These are phyloP conservation scores for Incurvaria masculella DNA, from an alignment of 2,888 invertebrate species.

Conservation along the genomic window DNA sequence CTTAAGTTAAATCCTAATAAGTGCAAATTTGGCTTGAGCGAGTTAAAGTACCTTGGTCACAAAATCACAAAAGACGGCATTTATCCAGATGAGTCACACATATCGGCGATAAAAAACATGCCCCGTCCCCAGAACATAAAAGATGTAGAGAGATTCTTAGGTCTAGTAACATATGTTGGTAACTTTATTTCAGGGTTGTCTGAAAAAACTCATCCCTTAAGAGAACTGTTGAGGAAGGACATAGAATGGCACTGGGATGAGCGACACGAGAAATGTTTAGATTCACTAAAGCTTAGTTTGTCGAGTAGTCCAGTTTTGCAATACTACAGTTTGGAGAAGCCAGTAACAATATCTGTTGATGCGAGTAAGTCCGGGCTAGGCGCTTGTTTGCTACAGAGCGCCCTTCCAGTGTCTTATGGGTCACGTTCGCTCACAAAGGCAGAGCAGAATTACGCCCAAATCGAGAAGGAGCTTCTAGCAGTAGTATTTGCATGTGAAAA, in stretches of 20 bases:
- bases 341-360: conserved; percentile 12
- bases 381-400: conserved; percentile 15
- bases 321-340: conserved; percentile 14
- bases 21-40: conserved; percentile 5
- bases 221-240: conserved; percentile 14
- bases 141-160: conserved; percentile 17
- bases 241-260: conserved; percentile 6
- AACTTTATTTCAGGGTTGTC: conserved; percentile 18
- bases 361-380: conserved; percentile 17
- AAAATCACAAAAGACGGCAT: conserved; percentile 4
- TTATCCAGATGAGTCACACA: conserved; percentile 15
- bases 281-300: conserved; percentile 4
- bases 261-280: conserved; percentile 2
- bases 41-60: conserved; percentile 7
- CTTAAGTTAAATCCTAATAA: conserved; percentile 5
- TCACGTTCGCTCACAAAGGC: conserved; percentile 14
- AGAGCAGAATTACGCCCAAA: conserved; percentile 15
- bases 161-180: conserved; percentile 17
- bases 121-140: conserved; percentile 14
- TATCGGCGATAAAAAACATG: conserved; percentile 16
- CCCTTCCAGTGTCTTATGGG: conserved; percentile 16
- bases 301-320: conserved; percentile 12
- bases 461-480: conserved; percentile 16
- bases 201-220: conserved; percentile 12
- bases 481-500: conserved; percentile 16